These are phyloP conservation scores for Perognathus longimembris DNA, from an alignment of 2,113 vertebrate genomes.

Conservation along the genomic window DNA sequence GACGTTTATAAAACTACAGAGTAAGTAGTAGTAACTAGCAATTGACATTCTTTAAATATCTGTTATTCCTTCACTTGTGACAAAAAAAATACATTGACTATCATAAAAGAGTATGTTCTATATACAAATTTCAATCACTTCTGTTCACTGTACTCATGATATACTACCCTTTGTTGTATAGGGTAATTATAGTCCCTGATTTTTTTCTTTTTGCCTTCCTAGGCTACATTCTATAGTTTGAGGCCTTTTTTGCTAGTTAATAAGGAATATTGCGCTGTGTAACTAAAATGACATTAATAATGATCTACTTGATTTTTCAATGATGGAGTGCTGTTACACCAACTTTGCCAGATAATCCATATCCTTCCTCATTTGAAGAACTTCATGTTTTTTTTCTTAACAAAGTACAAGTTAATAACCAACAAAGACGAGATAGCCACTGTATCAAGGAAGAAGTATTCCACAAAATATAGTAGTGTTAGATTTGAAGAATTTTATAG, in stretches of 20 bases:
- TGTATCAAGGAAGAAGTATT: neutral
- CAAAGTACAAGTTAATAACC: neutral
- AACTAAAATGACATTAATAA: slow-evolving; percentile 11
- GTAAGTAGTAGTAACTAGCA: slow-evolving; percentile 88
- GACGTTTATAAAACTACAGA: slow-evolving; percentile 97
- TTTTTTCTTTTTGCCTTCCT: slow-evolving; percentile 21
- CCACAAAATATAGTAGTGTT: neutral
- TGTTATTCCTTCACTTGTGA: slow-evolving; percentile 26
- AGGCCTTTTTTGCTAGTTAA: slow-evolving; percentile 38
- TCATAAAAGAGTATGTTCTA: neutral
- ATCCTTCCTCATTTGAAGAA: neutral
- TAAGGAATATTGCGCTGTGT: neutral
- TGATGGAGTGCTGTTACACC: neutral
- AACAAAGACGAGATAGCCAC: neutral
- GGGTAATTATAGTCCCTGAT: neutral
- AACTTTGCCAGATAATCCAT: neutral
- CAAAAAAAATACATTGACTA: neutral
- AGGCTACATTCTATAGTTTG: slow-evolving; percentile 20
- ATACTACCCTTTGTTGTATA: neutral
- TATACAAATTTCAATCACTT: neutral
- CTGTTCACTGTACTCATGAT: neutral
- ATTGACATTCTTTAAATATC: slow-evolving; percentile 24
- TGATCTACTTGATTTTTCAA: neutral
- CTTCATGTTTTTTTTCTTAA: neutral
- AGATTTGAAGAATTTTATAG: no score